Base-by-base conservation (phyloP, 1,140 invertebrate genomes). In the Vollenhovia emeryi region DNA sequence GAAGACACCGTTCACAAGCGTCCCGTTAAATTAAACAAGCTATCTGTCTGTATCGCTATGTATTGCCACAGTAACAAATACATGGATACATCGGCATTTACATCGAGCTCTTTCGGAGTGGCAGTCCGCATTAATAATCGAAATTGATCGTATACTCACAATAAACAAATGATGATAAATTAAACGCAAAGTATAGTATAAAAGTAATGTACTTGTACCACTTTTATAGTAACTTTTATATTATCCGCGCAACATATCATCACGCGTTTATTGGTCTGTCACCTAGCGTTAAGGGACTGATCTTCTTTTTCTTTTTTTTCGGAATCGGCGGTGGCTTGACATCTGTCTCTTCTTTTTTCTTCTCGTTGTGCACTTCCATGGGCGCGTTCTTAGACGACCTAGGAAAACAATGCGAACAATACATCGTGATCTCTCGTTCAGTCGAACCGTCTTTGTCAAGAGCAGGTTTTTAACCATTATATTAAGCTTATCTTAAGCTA, bases 61-160 rank as follows among this genome's bases (percentile, higher is more conserved):
- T 84, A 87, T 89, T 71, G 13, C 48, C 85, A 87, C 71, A 87
- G 57, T 75, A 62, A 76, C 13, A 73, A 27, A 59, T 86, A 78
- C 15, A 71, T 45, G 21, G 59, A 86, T 78, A 57, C 24, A 69
- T 18, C n/a, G 13, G 36, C 11, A 84, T 78, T 78, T 36, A 78
- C n/a, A 36, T 71, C 24, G 8, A 82, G 15, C 68, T 79, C 9
- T 40, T 79, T 68, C 15, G 6, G 6, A 9, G 15, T 36, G 9
- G 13, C 5, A 15, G 57, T 33, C 18, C n/a, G 7, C 3, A 4
- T 52, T 66, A 15, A 78, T 24, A 13, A 21, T 36, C 0, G 15
- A 24, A 80, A 40, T 45, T 18, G 7, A 15, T 45, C 27, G 13
- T 52, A 24, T 15, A 48, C 11, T 33, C 15, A 1, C 27, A n/a